Conservation (phyloP, 2,888 invertebrate species). For the Deilephila porcellus region DNA sequence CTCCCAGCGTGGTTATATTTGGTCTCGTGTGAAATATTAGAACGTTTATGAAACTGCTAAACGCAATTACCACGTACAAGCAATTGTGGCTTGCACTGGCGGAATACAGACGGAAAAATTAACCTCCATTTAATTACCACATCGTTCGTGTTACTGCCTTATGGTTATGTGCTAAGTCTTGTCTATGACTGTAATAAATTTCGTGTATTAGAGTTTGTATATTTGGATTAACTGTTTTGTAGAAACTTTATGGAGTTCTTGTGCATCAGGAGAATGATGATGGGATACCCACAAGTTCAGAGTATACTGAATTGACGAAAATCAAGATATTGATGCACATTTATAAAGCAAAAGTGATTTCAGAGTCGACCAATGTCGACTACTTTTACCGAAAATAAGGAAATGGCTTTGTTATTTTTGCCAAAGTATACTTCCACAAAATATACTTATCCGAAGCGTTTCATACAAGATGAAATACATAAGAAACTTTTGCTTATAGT, state of each 20-base stretch:
- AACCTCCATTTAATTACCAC: constrained; percentile 31
- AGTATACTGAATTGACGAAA: no score
- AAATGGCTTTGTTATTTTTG: no score
- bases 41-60: constrained; percentile 22
- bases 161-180: neutral
- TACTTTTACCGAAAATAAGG: no score
- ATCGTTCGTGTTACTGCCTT: constrained; percentile 4
- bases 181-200: neutral
- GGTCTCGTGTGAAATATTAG: constrained; percentile 25
- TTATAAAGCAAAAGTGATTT: no score
- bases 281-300: no score
- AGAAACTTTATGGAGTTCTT: neutral
- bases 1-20: constrained; percentile 13
- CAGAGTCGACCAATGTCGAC: no score
- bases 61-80: constrained; percentile 26
- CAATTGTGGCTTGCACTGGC: constrained; percentile 28
- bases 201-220: neutral
- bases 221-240: neutral
- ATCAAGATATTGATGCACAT: no score
- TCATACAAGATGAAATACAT: no score
- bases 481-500: no score
- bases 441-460: no score
- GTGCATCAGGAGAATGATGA: neutral
- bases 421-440: no score
- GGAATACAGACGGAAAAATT: constrained; percentile 29